Evolutionary conservation across 2,797 vertebrate species (phyloP), one percentile per base, ranked within the genome.

Genomic region (Chelonia mydas): DNA sequence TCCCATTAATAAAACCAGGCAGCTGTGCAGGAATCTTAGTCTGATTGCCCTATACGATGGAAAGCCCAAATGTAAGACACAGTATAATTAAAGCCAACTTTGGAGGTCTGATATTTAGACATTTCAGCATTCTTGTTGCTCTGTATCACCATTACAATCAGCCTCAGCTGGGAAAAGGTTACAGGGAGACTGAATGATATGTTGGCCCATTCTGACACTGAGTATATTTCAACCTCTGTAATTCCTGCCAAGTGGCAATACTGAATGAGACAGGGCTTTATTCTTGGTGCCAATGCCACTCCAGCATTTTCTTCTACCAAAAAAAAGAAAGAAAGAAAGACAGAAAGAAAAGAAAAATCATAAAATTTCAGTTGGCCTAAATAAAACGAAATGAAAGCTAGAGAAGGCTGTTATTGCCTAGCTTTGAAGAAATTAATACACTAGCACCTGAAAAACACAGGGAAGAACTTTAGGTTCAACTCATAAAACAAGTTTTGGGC

Each of bases 361-460:
- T 94, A 94, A 95, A 96, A 93, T 90, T 90, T 89, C 89, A 88
- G 65, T 86, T 81, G 89, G 87, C 65, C 17, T 79, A 77, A 93
- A 68, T 77, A 92, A 81, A 84, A 83, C n/a, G 21, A 50, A 49
- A n/a, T 55, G 19, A 83, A 59, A 83, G 45, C 12, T 61, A 28
- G 45, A 33, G 27, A 50, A 50, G 27, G 74, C 16, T 59, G 54
- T 41, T 49, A 41, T 50, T 89, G 81, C 81, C 53, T 59, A 57
- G 5, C 65, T 89, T 57, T 89, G 25, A 76, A 50, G 31, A 11
- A 31, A 82, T 47, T 7, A 82, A 59, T 31, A 37, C 31, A 88
- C 13, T 59, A 88, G 50, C 86, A 54, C 59, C 86, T 81, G 41
- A 81, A 88, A 81, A 53, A 49, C 15, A 37, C 17, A 81, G 59